A percentile compares a stretch with the other conserved stretches of the same genome.
Conservation (phyloP, 2,888 invertebrate species). For the Cecidostiba fungosa region DNA sequence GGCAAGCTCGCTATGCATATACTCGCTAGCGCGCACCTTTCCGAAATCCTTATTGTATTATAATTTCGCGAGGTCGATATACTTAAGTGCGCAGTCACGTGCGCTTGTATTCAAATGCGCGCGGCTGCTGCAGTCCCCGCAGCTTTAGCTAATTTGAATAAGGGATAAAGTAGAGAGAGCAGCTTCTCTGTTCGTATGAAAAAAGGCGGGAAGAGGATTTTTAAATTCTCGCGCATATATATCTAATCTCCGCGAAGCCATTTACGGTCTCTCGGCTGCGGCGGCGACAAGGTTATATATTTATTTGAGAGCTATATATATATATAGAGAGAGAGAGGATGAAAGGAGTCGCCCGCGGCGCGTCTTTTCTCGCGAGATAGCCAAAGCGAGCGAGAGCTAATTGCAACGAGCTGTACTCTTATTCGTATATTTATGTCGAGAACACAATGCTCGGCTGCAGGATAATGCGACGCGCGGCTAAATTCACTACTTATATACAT, state of each 20-base stretch:
- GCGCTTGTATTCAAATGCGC: conserved; percentile 74
- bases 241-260: conserved; percentile 6
- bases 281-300: not conserved
- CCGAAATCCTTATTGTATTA: conserved; percentile 77
- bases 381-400: conserved; percentile 36
- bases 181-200: conserved; percentile 1
- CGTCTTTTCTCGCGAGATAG: conserved; percentile 39
- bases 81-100: conserved; percentile 69
- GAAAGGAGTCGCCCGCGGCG: conserved; percentile 16
- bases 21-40: conserved; percentile 20
- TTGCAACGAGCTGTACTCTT: not conserved
- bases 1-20: too few species aligned
- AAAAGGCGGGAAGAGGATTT: not conserved
- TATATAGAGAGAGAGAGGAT: too few species aligned
- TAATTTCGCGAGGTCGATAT: conserved; percentile 73
- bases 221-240: conserved; percentile 5
- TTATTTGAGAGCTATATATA: conserved; percentile 1
- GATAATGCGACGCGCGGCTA: not conserved
- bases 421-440: conserved; percentile 19
- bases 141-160: conserved; percentile 77
- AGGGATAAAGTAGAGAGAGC: conserved; percentile 68
- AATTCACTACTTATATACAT: not conserved
- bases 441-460: conserved; percentile 30
- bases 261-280: not conserved
- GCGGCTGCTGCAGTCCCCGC: conserved; percentile 44